These are phyloP conservation scores for Calycopis cecrops DNA, from an alignment of 1,140 invertebrate species.

Conservation along the genomic window DNA sequence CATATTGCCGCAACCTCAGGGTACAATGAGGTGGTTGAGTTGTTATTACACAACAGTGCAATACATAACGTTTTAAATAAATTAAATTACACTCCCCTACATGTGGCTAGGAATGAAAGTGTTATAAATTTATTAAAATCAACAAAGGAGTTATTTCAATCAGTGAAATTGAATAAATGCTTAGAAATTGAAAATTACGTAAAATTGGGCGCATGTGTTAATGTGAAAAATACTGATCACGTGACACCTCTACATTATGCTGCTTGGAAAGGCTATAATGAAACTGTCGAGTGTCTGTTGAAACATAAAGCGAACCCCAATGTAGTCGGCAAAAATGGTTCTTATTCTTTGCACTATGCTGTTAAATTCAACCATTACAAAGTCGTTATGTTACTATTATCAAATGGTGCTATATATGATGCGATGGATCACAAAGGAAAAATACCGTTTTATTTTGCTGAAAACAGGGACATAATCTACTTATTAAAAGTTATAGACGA, in stretches of 20 bases:
- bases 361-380: background rate
- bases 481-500: background rate
- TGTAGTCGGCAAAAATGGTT: background rate
- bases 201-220: background rate
- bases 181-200: background rate
- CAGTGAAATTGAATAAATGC: background rate
- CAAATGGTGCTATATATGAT: conserved; percentile 5
- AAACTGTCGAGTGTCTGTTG: background rate
- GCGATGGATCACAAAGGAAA: background rate
- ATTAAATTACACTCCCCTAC: background rate
- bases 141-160: background rate
- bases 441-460: conserved; percentile 2
- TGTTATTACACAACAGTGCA: background rate
- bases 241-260: conserved; percentile 4
- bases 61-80: background rate
- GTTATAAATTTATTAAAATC: background rate
- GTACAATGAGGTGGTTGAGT: background rate
- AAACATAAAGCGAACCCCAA: conserved; percentile 1
- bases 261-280: conserved; percentile 4
- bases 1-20: background rate
- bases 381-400: background rate
- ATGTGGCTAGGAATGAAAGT: background rate
- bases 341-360: background rate
- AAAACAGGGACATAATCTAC: background rate
- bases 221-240: background rate